Base-by-base conservation (phyloP, 2,888 invertebrate species). In the Lasioglossum marginatum region DNA sequence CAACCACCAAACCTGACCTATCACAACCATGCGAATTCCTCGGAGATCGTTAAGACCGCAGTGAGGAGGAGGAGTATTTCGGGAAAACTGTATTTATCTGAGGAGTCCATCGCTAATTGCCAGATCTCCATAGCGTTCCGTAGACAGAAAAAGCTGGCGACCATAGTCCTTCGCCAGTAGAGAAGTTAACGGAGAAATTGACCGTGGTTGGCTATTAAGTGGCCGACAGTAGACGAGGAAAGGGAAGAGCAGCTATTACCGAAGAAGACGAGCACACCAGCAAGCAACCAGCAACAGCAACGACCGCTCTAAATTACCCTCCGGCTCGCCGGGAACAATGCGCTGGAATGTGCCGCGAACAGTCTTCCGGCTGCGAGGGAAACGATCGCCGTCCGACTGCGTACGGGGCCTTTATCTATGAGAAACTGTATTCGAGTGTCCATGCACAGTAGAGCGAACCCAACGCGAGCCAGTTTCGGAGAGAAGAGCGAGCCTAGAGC, bases 271-370 rank as follows among this genome's bases (percentile, higher is more conserved):
- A 74, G 74, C 40, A 63, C 27, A 31, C 63, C 27, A 63, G 63
- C 63, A 63, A 68, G 34, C 23, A 37, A 34, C 71, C 43, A 71
- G 73, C 70, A 77, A 81, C 84, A 71, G 68, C 81, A 79, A 77
- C 83, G 81, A 82, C 73, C 60, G 82, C 48, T 89, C 78, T 81
- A 89, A 88, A 83, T 90, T 86, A 88, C 84, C 80, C 83, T 45
- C 77, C 45, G 37, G 71, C 83, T 75, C 78, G 19, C 60, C 52
- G 40, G 40, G 85, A 91, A 83, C 86, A 89, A 87, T 85, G 78
- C 83, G 23, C 27, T 77, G 82, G 85, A 88, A 91, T 88, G 85
- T 77, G 40, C 77, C 74, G 76, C 74, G 83, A 34, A 80, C 66
- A 57, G 79, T 81, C 89, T 89, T 89, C 89, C 88, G 88, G 75